phyloP scores from a whole-genome alignment of 1,140 invertebrate genomes.

The Drosophila takahashii region DNA sequence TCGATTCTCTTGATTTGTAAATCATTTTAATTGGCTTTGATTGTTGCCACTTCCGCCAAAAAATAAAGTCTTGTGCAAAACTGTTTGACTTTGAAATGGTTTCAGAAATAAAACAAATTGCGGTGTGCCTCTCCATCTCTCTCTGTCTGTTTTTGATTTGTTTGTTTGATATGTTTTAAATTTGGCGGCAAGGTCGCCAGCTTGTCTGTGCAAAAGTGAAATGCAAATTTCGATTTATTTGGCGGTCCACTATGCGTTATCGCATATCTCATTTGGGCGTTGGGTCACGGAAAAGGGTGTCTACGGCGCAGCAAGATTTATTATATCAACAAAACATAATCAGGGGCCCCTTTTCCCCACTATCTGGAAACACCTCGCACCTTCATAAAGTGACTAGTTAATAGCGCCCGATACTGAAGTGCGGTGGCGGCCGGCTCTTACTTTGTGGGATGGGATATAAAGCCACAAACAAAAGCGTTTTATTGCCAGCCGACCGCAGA shows the following conservation, averaged over 20 bases:
- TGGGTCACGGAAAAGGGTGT: conserved; percentile 20
- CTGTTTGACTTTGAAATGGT: conserved; percentile 48
- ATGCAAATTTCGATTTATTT: conserved; percentile 36
- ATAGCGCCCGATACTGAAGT: conserved; percentile 43
- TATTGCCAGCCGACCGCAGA: conserved; percentile 64
- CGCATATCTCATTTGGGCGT: neutral
- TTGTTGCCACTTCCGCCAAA: conserved; percentile 45
- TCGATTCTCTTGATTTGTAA: conserved; percentile 40
- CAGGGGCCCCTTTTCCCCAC: conserved; percentile 6
- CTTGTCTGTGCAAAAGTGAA: conserved; percentile 55
- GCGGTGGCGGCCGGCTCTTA: conserved; percentile 31
- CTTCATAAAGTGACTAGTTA: conserved; percentile 58
- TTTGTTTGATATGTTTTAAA: conserved; percentile 72
- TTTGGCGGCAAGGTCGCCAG: conserved; percentile 61
- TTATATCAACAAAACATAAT: conserved; percentile 46
- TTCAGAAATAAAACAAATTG: conserved; percentile 38
- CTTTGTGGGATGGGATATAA: conserved; percentile 44
- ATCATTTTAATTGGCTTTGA: conserved; percentile 54
- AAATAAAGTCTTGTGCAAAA: conserved; percentile 34
- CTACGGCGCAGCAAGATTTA: conserved; percentile 31
- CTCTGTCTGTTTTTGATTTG: conserved; percentile 68
- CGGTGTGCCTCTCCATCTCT: conserved; percentile 24
- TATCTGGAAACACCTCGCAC: conserved; percentile 1
- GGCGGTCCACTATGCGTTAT: conserved; percentile 14
- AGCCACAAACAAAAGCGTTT: conserved; percentile 70